phyloP scores from a whole-genome alignment of 2,113 vertebrate genomes.

The Ceyx melanurus region DNA sequence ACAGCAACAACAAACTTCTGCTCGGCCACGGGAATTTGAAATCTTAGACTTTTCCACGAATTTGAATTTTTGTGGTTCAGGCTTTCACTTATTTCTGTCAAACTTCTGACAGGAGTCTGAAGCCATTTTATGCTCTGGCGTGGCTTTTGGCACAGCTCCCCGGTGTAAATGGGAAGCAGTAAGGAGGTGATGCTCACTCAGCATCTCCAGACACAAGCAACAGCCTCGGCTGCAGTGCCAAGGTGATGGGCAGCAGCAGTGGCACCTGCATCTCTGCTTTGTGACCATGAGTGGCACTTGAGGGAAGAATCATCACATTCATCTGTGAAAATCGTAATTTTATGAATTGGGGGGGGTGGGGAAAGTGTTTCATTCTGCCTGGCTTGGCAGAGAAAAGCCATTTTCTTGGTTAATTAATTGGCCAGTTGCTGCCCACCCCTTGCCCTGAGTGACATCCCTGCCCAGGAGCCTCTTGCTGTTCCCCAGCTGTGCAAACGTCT shows the following conservation, averaged over 20 bases:
- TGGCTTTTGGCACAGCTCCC: background rate
- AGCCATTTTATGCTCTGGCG: background rate
- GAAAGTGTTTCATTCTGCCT: background rate
- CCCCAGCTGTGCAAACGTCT: conserved; percentile 7
- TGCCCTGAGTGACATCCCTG: background rate
- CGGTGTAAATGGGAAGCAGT: background rate
- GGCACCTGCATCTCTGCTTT: background rate
- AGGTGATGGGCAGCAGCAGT: background rate
- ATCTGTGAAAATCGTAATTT: background rate
- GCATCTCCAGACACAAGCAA: background rate
- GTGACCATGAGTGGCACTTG: background rate
- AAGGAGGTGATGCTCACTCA: background rate
- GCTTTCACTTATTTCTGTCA: background rate
- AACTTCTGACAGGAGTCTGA: background rate
- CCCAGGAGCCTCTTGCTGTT: background rate
- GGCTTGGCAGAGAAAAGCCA: background rate
- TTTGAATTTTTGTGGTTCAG: background rate
- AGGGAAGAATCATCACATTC: background rate
- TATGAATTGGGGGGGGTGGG: background rate
- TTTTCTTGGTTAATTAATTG: background rate
- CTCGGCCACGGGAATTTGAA: background rate
- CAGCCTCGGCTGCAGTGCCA: background rate
- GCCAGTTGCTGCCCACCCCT: too few species aligned
- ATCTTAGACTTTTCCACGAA: background rate
- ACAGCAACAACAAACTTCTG: background rate